Percentiles rank a stretch among this genome's conserved stretches.
phyloP scores from a whole-genome alignment of 1,140 invertebrate genomes.

The Anagrus nilaparvatae region DNA sequence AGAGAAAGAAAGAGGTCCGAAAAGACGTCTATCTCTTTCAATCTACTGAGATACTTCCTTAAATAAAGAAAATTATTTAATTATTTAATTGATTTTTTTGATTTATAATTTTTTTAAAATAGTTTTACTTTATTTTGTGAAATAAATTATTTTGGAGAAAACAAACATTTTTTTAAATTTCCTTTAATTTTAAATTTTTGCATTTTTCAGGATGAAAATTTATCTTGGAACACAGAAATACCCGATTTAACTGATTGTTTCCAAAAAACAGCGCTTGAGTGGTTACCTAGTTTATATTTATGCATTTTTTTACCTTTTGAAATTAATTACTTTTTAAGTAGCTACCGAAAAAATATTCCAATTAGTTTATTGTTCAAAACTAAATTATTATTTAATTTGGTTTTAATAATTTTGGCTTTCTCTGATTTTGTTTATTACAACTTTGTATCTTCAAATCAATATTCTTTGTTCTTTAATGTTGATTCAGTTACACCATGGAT shows the following conservation, averaged over 20 bases:
- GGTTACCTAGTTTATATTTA: constrained; percentile 76
- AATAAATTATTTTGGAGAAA: background rate
- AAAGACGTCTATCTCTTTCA: no score
- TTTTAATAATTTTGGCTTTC: constrained; percentile 51
- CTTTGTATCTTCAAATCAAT: constrained; percentile 38
- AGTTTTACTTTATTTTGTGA: background rate
- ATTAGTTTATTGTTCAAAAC: constrained; percentile 67
- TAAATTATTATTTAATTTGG: constrained; percentile 61
- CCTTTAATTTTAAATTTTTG: constrained; percentile 8
- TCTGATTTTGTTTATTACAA: constrained; percentile 52
- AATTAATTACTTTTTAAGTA: constrained; percentile 62
- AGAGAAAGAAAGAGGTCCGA: no score
- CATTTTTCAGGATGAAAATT: constrained; percentile 54
- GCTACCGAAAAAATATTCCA: constrained; percentile 66
- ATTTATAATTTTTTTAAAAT: constrained; percentile 2
- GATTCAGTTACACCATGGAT: constrained; percentile 63
- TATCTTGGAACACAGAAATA: constrained; percentile 67
- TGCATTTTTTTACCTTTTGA: constrained; percentile 70
- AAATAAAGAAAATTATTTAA: background rate
- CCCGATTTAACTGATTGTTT: no score
- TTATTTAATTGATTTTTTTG: background rate
- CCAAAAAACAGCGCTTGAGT: constrained; percentile 73
- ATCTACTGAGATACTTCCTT: no score
- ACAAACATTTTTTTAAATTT: background rate
- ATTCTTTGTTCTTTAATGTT: constrained; percentile 46